These are phyloP conservation scores for Psophia crepitans DNA, from an alignment of 2,113 vertebrate species.

Conservation along the genomic window DNA sequence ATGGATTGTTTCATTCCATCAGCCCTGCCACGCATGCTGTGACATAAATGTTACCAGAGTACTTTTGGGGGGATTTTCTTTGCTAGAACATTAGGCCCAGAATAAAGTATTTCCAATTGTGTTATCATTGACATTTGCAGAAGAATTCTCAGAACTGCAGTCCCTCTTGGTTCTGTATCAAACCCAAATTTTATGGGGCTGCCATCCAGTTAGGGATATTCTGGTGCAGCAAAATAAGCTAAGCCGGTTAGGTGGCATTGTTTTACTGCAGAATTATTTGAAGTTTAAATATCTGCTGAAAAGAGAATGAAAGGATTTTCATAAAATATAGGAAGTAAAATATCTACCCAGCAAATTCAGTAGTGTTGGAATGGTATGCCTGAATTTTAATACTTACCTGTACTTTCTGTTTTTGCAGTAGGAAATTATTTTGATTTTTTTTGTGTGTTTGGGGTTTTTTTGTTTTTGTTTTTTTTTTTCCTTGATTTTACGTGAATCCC, in stretches of 20 bases:
- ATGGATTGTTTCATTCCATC: neutral
- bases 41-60: neutral
- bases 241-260: neutral
- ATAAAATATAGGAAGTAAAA: neutral
- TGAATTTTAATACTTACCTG: neutral
- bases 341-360: neutral
- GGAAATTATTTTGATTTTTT: neutral
- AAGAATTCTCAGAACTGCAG: neutral
- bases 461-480: neutral
- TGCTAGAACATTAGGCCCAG: neutral
- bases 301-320: neutral
- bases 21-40: neutral
- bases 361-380: neutral
- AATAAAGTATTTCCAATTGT: neutral
- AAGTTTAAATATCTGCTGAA: neutral
- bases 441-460: too few species aligned
- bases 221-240: neutral
- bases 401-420: neutral
- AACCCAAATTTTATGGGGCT: neutral
- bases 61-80: neutral
- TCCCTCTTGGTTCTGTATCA: neutral
- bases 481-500: neutral
- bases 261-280: neutral
- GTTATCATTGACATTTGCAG: neutral
- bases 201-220: neutral